Base-by-base conservation (phyloP, 1,140 invertebrate species). In the Lasioglossum albipes region DNA sequence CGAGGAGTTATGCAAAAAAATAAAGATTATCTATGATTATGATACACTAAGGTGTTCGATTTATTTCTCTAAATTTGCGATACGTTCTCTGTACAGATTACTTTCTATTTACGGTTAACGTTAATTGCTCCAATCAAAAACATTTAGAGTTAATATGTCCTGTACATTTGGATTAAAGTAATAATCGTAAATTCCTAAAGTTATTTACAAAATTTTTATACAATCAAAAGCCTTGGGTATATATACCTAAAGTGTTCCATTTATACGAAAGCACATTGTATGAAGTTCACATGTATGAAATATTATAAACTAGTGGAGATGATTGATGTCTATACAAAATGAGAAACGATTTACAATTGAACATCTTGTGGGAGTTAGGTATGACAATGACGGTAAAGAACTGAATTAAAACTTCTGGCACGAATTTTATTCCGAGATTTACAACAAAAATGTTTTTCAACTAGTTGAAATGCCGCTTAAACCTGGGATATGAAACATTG, bases 391-490 rank as follows among this genome's bases (percentile, higher is more conserved):
- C 74, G 85, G 80, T 87, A 87, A 87, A 87, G 68, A 87, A 87
- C 66, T 82, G 83, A 80, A 90, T 91, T 92, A 90, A 92, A 92
- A 90, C 87, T 91, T 92, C 89, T 91, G 90, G 91, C 90, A 93
- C 89, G 87, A 92, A 90, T 91, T 92, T 92, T 92, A 92, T 93
- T 92, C 89, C 89, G 89, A 92, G 90, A 92, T 91, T 93, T 92
- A 93, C 90, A 93, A 93, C 91, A 92, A 91, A 92, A 90, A 90
- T 87, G 88, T 89, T 90, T 27, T 54, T 87, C 85, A 91, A 91
- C 91, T 92, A 92, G 88, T 92, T 91, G 92, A 93, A 93, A 93
- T 93, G 91, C 90, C 90, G 90, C 89, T 90, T 89, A 89, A 89
- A 88, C 85, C 86, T 90, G 87, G 87, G 89, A 91, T 93, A 92